Evolutionary conservation across 2,113 vertebrate species (phyloP).

Genomic region (Ictalurus furcatus): DNA sequence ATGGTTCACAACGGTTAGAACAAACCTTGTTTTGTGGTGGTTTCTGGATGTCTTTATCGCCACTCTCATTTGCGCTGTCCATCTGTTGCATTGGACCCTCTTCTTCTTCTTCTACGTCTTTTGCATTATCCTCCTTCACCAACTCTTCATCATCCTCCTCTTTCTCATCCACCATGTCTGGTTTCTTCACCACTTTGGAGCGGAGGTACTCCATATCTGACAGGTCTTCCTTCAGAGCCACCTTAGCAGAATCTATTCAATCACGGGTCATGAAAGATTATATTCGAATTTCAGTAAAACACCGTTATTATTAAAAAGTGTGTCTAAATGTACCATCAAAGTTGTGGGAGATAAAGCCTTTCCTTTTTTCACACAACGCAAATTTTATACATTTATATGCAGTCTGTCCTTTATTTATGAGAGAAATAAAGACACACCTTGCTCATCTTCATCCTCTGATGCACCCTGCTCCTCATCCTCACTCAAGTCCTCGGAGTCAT

Average conservation of each 20-base stretch:
- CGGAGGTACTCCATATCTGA: slow-evolving; percentile 96
- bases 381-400: not conserved
- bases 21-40: slow-evolving; percentile 38
- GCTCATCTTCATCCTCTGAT: not conserved
- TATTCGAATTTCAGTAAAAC: not conserved
- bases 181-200: slow-evolving; percentile 80
- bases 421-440: slow-evolving; percentile 51
- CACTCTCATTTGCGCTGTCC: slow-evolving; percentile 37
- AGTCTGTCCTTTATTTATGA: not conserved
- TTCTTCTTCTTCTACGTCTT: slow-evolving; percentile 36
- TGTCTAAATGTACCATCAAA: not conserved
- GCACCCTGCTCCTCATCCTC: slow-evolving; percentile 64
- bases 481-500: slow-evolving; percentile 71
- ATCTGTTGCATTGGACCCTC: slow-evolving; percentile 41
- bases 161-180: slow-evolving; percentile 52
- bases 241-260: slow-evolving; percentile 61
- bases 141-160: slow-evolving; percentile 25
- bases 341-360: not conserved
- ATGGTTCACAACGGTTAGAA: not conserved
- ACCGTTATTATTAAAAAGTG: not conserved
- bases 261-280: not conserved
- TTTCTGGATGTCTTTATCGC: slow-evolving; percentile 52
- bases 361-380: not conserved
- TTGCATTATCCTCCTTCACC: slow-evolving; percentile 23
- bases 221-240: slow-evolving; percentile 73